phyloP scores from a whole-genome alignment of 2,888 invertebrate species.

The Rhabditoides inermis region DNA sequence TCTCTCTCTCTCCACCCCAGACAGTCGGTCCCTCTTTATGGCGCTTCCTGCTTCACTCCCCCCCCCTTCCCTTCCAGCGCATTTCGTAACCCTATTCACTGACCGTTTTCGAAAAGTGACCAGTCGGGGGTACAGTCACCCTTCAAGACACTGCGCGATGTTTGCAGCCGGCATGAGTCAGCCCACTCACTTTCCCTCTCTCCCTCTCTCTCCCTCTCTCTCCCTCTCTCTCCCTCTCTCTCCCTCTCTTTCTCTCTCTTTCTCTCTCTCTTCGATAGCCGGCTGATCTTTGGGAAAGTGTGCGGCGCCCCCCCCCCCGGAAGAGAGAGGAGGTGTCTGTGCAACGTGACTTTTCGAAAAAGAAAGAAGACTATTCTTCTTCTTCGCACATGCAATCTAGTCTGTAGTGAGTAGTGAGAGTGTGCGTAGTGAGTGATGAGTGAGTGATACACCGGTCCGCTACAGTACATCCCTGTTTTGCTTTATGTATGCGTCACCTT shows the following conservation, averaged over 20 bases:
- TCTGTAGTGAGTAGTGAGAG: too few species aligned
- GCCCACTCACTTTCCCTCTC: constrained; percentile 1
- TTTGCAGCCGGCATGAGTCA: background rate
- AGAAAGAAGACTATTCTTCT: too few species aligned
- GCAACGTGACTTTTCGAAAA: too few species aligned
- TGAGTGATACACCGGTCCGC: too few species aligned
- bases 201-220: constrained; percentile 7
- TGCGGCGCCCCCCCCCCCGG: background rate
- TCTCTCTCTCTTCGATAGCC: background rate
- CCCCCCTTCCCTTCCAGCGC: background rate
- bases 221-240: constrained; percentile 1
- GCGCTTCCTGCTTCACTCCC: background rate
- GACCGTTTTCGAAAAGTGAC: background rate
- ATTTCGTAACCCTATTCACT: background rate
- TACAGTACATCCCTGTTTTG: too few species aligned
- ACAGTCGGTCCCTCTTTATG: too few species aligned
- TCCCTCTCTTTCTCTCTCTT: constrained; percentile 1
- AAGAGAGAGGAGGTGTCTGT: too few species aligned
- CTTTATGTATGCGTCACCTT: too few species aligned
- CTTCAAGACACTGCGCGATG: background rate
- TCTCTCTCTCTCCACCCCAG: too few species aligned
- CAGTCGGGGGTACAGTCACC: background rate
- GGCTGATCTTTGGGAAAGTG: background rate
- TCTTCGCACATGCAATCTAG: too few species aligned
- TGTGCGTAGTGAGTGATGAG: too few species aligned